These are phyloP conservation scores for Lamproptera curius DNA, from an alignment of 2,888 invertebrate species.

Conservation along the genomic window DNA sequence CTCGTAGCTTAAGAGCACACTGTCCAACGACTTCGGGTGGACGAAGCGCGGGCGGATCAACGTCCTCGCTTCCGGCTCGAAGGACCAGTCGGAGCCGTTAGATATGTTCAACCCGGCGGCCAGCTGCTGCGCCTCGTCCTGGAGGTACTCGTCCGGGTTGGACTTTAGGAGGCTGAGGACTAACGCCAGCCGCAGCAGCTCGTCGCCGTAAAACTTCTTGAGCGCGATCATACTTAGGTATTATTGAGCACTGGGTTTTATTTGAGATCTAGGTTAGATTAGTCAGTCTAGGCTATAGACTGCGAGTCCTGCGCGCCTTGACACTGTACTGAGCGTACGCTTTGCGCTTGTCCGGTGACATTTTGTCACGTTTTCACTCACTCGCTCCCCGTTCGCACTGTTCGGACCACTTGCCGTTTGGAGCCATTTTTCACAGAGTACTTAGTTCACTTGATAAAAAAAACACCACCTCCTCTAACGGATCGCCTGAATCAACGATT, in stretches of 20 bases:
- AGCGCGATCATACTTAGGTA: conserved; percentile 82
- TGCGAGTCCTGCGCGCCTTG: conserved; percentile 38
- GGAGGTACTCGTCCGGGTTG: conserved; percentile 84
- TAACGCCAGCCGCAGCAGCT: conserved; percentile 88
- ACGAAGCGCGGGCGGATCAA: conserved; percentile 80
- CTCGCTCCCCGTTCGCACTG: conserved; percentile 27
- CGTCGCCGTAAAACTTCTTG: conserved; percentile 90
- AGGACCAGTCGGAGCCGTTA: conserved; percentile 84
- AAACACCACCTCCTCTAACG: conserved; percentile 31
- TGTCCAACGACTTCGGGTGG: conserved; percentile 85
- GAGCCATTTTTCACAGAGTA: conserved; percentile 48
- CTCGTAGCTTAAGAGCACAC: conserved; percentile 84
- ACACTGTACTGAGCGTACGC: conserved; percentile 45
- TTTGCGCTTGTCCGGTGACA: conserved; percentile 69
- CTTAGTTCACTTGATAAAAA: too few species aligned
- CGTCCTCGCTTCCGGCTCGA: conserved; percentile 75
- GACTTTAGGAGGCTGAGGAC: conserved; percentile 88
- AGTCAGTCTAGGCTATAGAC: conserved; percentile 21
- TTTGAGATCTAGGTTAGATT: conserved; percentile 48
- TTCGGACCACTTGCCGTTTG: conserved; percentile 35
- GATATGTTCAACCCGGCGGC: conserved; percentile 78
- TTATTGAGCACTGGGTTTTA: conserved; percentile 65
- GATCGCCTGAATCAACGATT: conserved; percentile 25
- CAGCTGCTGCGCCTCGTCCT: conserved; percentile 73
- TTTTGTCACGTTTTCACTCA: conserved; percentile 55